These are phyloP conservation scores for Hofmannophila pseudospretella DNA, from an alignment of 2,888 invertebrate species.

Conservation along the genomic window DNA sequence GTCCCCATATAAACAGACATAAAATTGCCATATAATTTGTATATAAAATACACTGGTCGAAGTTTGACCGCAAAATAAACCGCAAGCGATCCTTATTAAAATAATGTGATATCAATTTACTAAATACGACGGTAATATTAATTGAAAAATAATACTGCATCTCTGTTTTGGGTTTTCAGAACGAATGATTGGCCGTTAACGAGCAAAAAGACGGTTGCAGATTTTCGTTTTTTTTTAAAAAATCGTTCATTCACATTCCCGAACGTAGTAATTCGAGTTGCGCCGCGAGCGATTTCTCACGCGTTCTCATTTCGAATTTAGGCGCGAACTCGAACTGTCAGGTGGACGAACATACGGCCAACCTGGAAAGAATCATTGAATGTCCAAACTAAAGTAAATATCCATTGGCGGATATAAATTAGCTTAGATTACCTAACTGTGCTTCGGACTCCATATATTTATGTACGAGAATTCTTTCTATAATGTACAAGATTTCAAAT, in stretches of 20 bases:
- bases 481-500: too few relatives aligned
- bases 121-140: constrained; percentile 1
- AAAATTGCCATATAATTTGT: too few relatives aligned
- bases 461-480: too few relatives aligned
- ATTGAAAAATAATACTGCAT: constrained; percentile 7
- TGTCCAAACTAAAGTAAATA: too few relatives aligned
- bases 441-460: too few relatives aligned
- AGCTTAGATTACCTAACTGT: too few relatives aligned
- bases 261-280: constrained; percentile 49
- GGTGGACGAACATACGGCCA: constrained; percentile 1
- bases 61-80: neutral
- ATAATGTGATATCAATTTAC: neutral
- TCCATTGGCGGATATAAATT: too few relatives aligned
- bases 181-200: constrained; percentile 19
- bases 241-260: constrained; percentile 51
- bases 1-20: too few relatives aligned
- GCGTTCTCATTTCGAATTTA: constrained; percentile 62
- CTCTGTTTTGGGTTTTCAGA: constrained; percentile 3
- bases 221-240: constrained; percentile 17
- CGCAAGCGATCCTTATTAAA: neutral
- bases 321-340: constrained; percentile 55
- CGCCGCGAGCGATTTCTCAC: constrained; percentile 61
- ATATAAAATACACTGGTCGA: too few relatives aligned
- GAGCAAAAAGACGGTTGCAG: constrained; percentile 35
- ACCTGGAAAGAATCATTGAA: too few relatives aligned